Base-by-base conservation (phyloP, 1,140 invertebrate genomes). In the Lucilia cuprina region DNA sequence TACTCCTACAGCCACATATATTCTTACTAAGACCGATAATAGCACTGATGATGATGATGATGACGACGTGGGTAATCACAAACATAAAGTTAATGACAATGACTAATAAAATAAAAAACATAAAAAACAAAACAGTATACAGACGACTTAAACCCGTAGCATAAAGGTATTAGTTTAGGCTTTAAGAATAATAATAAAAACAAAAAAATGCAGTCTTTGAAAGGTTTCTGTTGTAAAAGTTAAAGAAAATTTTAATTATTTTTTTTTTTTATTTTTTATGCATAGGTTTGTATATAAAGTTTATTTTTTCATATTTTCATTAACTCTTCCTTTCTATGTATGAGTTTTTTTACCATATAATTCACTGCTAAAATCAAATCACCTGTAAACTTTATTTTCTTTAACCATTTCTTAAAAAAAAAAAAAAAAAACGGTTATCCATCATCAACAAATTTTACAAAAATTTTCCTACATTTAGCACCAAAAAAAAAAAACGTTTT, bases 41-140 rank as follows among this genome's bases (percentile, higher is more conserved):
- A 30, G 8, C 7, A 74, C 4, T 30, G 9, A 7, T 12, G 10
- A 13, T 12, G 74, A 13, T 12, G 74, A 41, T 17, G 14, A 35
- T 14, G 12, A 8, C 12, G 74, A 21, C 17, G 74, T 34, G 35
- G 74, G 74, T 77, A 77, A 77, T 77, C 74, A 77, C 30, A 80
- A 47, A 50, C 77, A 80, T 80, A 80, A 80, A 80, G 77, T 80
- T 80, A 80, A 80, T 80, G 77, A 80, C 77, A 80, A 80, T 80
- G 41, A 25, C 77, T 49, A 80, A 50, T 49, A 49, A 17, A 80
- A 80, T 19, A 49, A 49, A 47, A 80, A 30, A 78, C 17, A 47
- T 0, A 17, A 65, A 70, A 0, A 55, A 30, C 25, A 30, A 30
- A 30, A 30, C n/a, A 65, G 25, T 21, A 70, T 70, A 70, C 7